These are phyloP conservation scores for Petrocephalus microphthalmus DNA, from an alignment of 2,113 vertebrate species.

Conservation along the genomic window DNA sequence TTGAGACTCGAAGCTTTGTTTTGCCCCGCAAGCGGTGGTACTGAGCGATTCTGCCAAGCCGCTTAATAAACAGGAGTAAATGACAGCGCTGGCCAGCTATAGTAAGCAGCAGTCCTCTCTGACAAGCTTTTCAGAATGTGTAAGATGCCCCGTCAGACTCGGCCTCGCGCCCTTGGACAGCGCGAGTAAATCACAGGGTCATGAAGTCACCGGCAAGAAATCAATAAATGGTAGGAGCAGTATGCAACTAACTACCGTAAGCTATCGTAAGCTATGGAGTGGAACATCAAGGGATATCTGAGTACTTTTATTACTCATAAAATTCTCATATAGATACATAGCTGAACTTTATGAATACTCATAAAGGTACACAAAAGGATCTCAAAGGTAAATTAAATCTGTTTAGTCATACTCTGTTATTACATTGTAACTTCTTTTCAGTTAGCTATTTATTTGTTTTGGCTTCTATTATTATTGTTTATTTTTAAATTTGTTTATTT, in stretches of 20 bases:
- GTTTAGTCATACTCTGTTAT: no score
- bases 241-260: neutral
- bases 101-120: neutral
- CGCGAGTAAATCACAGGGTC: neutral
- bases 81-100: neutral
- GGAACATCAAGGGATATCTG: neutral
- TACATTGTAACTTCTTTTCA: no score
- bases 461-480: no score
- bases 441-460: no score
- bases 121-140: neutral
- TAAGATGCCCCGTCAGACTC: neutral
- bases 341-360: neutral
- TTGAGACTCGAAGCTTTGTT: neutral
- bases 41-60: neutral
- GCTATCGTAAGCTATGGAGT: neutral
- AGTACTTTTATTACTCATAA: neutral
- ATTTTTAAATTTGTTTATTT: no score
- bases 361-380: neutral
- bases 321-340: neutral
- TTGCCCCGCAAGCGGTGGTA: neutral
- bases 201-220: neutral
- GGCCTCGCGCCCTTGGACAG: neutral
- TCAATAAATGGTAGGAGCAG: neutral
- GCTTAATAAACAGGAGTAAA: neutral
- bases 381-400: no score